Evolutionary conservation across 2,797 vertebrate genomes (phyloP).

Genomic region (Columba guinea): DNA sequence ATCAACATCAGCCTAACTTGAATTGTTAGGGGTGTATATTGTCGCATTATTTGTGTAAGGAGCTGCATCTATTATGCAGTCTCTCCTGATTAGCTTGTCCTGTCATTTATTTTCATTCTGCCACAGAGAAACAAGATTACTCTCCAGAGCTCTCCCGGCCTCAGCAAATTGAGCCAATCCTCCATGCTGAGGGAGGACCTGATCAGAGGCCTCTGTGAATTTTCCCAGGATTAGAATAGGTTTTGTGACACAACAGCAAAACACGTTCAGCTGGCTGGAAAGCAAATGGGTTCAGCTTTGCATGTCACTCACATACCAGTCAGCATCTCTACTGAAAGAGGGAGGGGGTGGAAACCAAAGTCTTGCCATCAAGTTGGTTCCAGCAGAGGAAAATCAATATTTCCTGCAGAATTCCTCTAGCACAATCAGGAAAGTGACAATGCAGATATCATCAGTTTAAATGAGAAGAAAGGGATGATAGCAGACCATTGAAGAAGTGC

Average conservation of each 20-base stretch:
- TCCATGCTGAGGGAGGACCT: background rate
- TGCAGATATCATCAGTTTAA: background rate
- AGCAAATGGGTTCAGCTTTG: background rate
- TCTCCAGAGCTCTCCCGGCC: background rate
- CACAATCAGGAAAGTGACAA: background rate
- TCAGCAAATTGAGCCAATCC: background rate
- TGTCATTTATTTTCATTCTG: constrained; percentile 15
- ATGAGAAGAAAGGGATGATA: background rate
- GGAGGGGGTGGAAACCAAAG: background rate
- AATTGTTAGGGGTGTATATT: background rate
- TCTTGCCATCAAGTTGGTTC: background rate
- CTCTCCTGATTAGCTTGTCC: background rate
- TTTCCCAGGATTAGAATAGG: background rate
- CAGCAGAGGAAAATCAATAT: background rate
- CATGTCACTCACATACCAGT: background rate
- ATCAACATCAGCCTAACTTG: background rate
- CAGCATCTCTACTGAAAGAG: background rate
- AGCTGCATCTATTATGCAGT: background rate
- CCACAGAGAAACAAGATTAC: background rate
- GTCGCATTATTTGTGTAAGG: background rate
- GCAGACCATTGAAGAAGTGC: background rate
- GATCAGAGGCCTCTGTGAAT: background rate
- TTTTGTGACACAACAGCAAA: background rate
- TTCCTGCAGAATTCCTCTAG: background rate
- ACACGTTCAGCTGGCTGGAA: background rate